Conservation (phyloP, 2,888 invertebrate genomes). For the Flexamia atlantica region DNA sequence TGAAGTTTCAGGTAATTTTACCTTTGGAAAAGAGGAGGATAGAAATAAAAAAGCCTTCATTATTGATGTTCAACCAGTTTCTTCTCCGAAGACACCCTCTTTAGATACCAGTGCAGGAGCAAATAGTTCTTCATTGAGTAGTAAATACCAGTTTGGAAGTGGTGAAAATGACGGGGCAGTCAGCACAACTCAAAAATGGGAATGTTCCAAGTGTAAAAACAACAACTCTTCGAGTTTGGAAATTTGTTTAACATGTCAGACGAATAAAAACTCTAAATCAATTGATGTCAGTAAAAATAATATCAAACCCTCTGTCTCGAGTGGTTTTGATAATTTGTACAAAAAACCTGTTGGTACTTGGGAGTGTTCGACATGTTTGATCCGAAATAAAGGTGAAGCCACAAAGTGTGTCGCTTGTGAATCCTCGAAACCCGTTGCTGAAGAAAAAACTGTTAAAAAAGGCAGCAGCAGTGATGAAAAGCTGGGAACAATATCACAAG, state of each 20-base stretch:
- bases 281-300: constrained; percentile 23
- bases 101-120: background rate
- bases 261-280: constrained; percentile 28
- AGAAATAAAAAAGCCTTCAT: background rate
- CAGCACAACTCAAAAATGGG: constrained; percentile 2
- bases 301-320: background rate
- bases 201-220: constrained; percentile 49
- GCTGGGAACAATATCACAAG: constrained; percentile 49
- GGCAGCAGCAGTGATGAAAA: constrained; percentile 61
- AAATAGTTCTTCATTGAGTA: background rate
- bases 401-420: constrained; percentile 78
- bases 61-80: background rate
- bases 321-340: constrained; percentile 65
- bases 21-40: background rate
- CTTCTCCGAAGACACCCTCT: background rate
- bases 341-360: constrained; percentile 73
- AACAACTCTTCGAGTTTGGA: constrained; percentile 61
- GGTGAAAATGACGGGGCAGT: background rate
- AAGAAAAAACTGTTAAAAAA: constrained; percentile 63
- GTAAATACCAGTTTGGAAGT: background rate
- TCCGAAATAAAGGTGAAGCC: constrained; percentile 76
- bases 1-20: background rate
- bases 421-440: constrained; percentile 73
- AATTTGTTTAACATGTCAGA: constrained; percentile 31
- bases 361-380: constrained; percentile 80